Evolutionary conservation across 2,797 vertebrate species (phyloP).

Genomic region (Hephaestus fuliginosus): DNA sequence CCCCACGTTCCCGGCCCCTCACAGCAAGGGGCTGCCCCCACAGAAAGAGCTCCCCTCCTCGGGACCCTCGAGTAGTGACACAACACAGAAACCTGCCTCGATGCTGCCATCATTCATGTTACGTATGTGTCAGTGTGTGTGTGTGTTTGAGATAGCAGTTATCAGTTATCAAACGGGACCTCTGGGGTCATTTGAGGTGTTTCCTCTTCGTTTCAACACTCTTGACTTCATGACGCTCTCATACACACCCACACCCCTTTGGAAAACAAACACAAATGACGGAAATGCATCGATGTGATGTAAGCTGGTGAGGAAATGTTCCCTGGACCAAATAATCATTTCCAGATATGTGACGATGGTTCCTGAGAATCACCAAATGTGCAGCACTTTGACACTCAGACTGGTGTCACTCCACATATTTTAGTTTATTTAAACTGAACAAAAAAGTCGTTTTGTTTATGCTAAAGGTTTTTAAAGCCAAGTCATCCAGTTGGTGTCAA

Average conservation of each 20-base stretch:
- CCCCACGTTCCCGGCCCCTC: slow-evolving; percentile 58
- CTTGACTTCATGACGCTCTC: slow-evolving; percentile 20
- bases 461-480: background rate
- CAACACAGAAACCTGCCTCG: slow-evolving; percentile 48
- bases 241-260: slow-evolving; percentile 39
- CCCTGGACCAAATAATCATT: slow-evolving; percentile 49
- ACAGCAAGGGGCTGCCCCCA: slow-evolving; percentile 49
- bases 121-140: background rate
- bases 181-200: slow-evolving; percentile 56
- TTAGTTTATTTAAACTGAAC: background rate
- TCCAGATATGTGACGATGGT: slow-evolving; percentile 40
- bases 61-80: slow-evolving; percentile 52
- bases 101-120: slow-evolving; percentile 43
- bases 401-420: background rate
- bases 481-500: background rate
- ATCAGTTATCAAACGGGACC: slow-evolving; percentile 46
- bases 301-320: slow-evolving; percentile 53
- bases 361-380: slow-evolving; percentile 8
- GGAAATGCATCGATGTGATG: slow-evolving; percentile 49
- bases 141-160: slow-evolving; percentile 19
- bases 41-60: slow-evolving; percentile 8
- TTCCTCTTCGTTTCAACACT: slow-evolving; percentile 72
- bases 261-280: slow-evolving; percentile 60
- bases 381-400: background rate
- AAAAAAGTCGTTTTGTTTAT: background rate